A percentile compares a stretch with the other conserved stretches of the same genome.
Conservation (phyloP, 2,888 invertebrate species). For the Hemicrepidius hirtus region DNA sequence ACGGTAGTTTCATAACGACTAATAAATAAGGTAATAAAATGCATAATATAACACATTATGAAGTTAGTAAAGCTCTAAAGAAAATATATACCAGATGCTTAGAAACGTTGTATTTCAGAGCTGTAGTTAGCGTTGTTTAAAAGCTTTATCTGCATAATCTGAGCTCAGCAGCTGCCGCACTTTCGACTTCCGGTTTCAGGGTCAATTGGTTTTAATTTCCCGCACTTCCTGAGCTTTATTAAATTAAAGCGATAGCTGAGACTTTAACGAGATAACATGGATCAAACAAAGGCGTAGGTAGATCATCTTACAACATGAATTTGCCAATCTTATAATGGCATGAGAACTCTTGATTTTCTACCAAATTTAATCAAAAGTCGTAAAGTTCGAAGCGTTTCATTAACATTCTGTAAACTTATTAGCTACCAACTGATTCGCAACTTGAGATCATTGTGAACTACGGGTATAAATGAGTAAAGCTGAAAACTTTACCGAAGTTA, state of each 20-base stretch:
- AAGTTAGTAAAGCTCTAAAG: slow-evolving; percentile 41
- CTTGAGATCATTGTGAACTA: slow-evolving; percentile 50
- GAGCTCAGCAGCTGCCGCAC: slow-evolving; percentile 53
- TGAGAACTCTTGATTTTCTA: slow-evolving; percentile 48
- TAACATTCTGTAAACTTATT: slow-evolving; percentile 55
- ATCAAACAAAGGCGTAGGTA: slow-evolving; percentile 44
- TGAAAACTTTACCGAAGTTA: slow-evolving; percentile 52
- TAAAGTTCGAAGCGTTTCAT: slow-evolving; percentile 51
- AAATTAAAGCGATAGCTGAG: slow-evolving; percentile 54
- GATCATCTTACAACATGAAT: slow-evolving; percentile 41
- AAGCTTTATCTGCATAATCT: slow-evolving; percentile 57
- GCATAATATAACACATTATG: slow-evolving; percentile 42
- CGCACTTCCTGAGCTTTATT: slow-evolving; percentile 57
- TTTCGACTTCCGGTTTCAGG: slow-evolving; percentile 57
- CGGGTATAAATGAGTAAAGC: slow-evolving; percentile 48
- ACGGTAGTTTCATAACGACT: slow-evolving; percentile 24
- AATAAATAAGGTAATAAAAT: slow-evolving; percentile 42
- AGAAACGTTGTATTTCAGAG: slow-evolving; percentile 41
- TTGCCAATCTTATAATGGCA: slow-evolving; percentile 38
- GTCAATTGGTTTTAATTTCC: slow-evolving; percentile 60
- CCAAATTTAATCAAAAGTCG: slow-evolving; percentile 53
- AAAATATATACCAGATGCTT: slow-evolving; percentile 41
- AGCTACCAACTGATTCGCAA: slow-evolving; percentile 51
- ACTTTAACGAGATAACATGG: slow-evolving; percentile 53
- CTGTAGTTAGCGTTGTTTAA: slow-evolving; percentile 49